Base-by-base conservation (phyloP, 2,113 vertebrate species). In the Eptesicus fuscus region DNA sequence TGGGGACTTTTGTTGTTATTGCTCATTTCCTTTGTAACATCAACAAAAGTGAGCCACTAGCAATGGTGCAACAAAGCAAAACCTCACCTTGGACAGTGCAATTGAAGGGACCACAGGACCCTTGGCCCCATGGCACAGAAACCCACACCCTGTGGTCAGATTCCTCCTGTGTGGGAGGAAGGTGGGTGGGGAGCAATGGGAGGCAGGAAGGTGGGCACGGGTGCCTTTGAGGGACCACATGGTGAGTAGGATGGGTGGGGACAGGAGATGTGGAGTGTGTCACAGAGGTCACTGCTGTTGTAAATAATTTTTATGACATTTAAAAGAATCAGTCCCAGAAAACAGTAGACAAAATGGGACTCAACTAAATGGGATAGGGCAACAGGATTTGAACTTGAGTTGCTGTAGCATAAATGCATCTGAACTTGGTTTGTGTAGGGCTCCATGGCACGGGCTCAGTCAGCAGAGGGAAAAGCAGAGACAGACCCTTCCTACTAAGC, bases 111-210 rank as follows among this genome's bases (percentile, higher is more conserved):
- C 4, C 0, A 0, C 32, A 42, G 61, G 53, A 28, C 17, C 17
- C 3, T 7, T 14, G 10, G 51, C 10, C 40, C 59, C 10, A 0
- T 17, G 42, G 16, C 40, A 25, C 20, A 1, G 28, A 10, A 3
- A 37, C 9, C 30, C 71, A 40, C 28, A 59, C 11, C 35, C 16
- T 7, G 1, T 1, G 28, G 17, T 9, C 32, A 42, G 18, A 35
- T 44, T 20, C 17, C 25, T 23, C 25, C 2, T 71, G 4, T 4
- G 42, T 71, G 47, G 49, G 25, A 63, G 35, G 40, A 22, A 59
- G 9, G 18, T 32, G 17, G 4, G 17, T 22, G 22, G 30, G 56
- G n/a, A 37, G 17, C 9, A 7, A 10, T 2, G 13, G 23, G 8
- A 35, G 22, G 9, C 61, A 53, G 0, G 14, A 12, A 32, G 70